Conservation (phyloP, 1,140 invertebrate genomes). For the Drosophila insularis region DNA sequence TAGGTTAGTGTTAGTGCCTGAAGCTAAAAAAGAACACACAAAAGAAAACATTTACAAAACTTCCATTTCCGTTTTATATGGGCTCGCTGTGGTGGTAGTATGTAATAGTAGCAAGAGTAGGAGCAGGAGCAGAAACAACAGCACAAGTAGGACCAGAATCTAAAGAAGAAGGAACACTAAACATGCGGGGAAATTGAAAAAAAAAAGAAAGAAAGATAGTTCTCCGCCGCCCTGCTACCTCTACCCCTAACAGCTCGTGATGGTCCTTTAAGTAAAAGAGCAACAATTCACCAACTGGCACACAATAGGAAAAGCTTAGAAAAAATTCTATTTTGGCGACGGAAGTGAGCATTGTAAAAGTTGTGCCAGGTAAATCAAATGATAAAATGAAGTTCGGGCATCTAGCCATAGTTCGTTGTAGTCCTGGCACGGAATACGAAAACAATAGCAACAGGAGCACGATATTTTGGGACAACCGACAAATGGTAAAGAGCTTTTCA, state of each 20-base stretch:
- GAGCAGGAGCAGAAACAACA: no score
- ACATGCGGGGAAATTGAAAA: constrained; percentile 67
- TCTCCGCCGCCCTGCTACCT: not conserved
- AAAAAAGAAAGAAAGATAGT: not conserved
- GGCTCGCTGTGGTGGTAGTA: constrained; percentile 32
- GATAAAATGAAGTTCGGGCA: constrained; percentile 69
- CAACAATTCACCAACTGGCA: constrained; percentile 18
- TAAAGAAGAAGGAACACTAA: constrained; percentile 23
- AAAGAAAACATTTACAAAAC: constrained; percentile 81
- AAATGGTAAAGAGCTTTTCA: constrained; percentile 48
- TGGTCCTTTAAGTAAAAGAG: constrained; percentile 27
- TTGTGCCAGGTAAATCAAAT: constrained; percentile 75
- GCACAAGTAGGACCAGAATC: not conserved
- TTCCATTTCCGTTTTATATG: constrained; percentile 79
- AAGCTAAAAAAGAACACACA: constrained; percentile 63
- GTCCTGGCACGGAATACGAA: constrained; percentile 10
- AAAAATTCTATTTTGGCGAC: constrained; percentile 47
- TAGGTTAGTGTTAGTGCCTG: constrained; percentile 48
- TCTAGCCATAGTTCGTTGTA: constrained; percentile 18
- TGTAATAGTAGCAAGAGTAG: constrained; percentile 12
- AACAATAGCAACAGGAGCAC: constrained; percentile 57
- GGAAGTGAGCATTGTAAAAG: constrained; percentile 74
- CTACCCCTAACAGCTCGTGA: no score
- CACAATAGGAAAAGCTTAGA: constrained; percentile 27
- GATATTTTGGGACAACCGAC: constrained; percentile 52